These are phyloP conservation scores for Bombus terrestris DNA, from an alignment of 1,140 invertebrate species.

Conservation along the genomic window DNA sequence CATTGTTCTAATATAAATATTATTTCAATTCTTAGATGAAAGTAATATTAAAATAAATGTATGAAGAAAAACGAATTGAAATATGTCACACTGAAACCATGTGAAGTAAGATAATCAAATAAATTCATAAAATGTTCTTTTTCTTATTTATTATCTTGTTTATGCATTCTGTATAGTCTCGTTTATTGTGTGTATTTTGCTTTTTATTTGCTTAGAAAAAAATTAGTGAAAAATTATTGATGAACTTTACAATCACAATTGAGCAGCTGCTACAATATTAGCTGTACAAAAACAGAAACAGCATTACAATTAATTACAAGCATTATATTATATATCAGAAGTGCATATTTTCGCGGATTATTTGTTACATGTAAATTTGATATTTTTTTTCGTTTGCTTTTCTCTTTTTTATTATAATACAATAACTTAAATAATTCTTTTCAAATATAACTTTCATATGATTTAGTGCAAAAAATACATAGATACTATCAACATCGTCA, in stretches of 20 bases:
- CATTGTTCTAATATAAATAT: neutral
- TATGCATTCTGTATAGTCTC: slow-evolving; percentile 31
- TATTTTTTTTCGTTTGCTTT: neutral
- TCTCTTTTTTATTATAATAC: slow-evolving; percentile 50
- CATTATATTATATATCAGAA: slow-evolving; percentile 38
- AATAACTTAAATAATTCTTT: slow-evolving; percentile 68
- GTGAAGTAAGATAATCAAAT: neutral
- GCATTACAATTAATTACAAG: slow-evolving; percentile 54
- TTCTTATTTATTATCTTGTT: slow-evolving; percentile 57
- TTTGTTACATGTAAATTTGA: slow-evolving; percentile 21
- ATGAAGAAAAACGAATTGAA: slow-evolving; percentile 32
- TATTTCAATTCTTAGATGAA: neutral
- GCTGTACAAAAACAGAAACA: slow-evolving; percentile 61
- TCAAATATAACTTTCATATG: slow-evolving; percentile 48
- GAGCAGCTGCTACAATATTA: slow-evolving; percentile 51
- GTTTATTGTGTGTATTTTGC: neutral
- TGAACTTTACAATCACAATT: slow-evolving; percentile 62
- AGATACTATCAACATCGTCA: slow-evolving; percentile 16
- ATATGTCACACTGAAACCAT: slow-evolving; percentile 24
- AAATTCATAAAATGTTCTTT: slow-evolving; percentile 17
- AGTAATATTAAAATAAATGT: slow-evolving; percentile 8
- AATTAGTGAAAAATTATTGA: slow-evolving; percentile 51
- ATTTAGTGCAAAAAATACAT: slow-evolving; percentile 60
- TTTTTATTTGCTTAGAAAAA: slow-evolving; percentile 54
- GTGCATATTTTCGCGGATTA: slow-evolving; percentile 4